Evolutionary conservation across 2,113 vertebrate genomes (phyloP), one percentile per base, ranked within the genome.

Genomic region (Pseudonaja textilis): DNA sequence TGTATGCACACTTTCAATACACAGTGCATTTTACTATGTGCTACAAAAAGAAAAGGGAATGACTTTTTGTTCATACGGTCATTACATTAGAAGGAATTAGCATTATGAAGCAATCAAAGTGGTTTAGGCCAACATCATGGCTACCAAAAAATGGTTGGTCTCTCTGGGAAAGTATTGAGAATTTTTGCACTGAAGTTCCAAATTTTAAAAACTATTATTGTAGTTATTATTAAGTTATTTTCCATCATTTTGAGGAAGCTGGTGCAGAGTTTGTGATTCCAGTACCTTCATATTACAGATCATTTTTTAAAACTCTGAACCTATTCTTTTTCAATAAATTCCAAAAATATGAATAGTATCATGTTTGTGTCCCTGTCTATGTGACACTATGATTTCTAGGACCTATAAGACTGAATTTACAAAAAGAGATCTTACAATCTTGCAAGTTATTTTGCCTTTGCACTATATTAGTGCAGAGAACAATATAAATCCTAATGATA

Each of bases 301-400:
- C 34, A 20, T 81, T 81, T 81, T 39, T 22, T 52, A 12, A 52
- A 42, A 81, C 7, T 42, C 74, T 12, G 50, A 81, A 81, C 8
- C 14, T 81, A 81, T 39, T 74, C 5, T 74, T 34, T 81, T 22
- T 52, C 2, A 93, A 85, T 93, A 93, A 93, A 93, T 93, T 64
- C 16, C n/a, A 39, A 59, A 81, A 42, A 52, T 39, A 3, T 34
- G 8, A 7, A 3, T 86, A 12, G 11, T 52, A 42, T 90, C 11
- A 54, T 42, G 25, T 29, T 85, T 90, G 39, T 89, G 25, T 7
- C n/a, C 81, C 61, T 74, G 3, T 45, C 25, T 89, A 29, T 50
- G 85, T 26, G 14, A 50, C 5, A 87, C 10, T 34, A 42, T 81
- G 7, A 81, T 81, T 20, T 81, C 74, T 81, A 42, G 74, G 74